Evolutionary conservation across 2,113 vertebrate species (phyloP).

Genomic region (Eudorcas thomsonii): DNA sequence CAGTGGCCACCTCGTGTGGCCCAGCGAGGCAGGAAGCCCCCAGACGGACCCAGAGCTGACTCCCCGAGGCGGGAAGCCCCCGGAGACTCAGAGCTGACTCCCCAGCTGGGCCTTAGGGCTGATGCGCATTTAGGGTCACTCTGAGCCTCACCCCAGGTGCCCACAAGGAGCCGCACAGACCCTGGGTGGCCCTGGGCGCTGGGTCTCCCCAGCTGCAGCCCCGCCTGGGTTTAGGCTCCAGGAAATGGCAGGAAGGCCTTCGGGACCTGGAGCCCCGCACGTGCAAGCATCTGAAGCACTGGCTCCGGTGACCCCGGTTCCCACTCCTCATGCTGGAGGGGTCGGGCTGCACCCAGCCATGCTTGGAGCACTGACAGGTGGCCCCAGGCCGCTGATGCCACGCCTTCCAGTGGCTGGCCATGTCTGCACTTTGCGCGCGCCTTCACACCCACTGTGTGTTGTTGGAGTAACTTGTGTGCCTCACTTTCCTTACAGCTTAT

Average conservation of each 20-base stretch:
- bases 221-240: not conserved
- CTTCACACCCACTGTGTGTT: not conserved
- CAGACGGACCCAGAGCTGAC: not conserved
- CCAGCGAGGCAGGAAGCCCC: accelerated
- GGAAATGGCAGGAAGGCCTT: not conserved
- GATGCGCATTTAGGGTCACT: not conserved
- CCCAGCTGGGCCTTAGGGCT: not conserved
- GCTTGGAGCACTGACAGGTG: not conserved
- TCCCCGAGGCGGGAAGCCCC: not conserved
- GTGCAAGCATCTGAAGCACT: accelerated
- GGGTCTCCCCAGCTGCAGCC: not conserved
- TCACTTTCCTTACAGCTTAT: not conserved
- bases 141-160: not conserved
- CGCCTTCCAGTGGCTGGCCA: not conserved
- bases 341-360: accelerated
- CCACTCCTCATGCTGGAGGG: accelerated
- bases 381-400: accelerated
- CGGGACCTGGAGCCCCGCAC: accelerated
- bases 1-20: accelerated
- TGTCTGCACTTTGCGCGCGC: not conserved
- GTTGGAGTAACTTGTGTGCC: accelerated
- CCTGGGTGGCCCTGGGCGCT: not conserved
- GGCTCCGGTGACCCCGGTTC: accelerated
- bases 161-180: not conserved
- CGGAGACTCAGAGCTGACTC: not conserved